Base-by-base conservation (phyloP, 2,888 invertebrate genomes). In the Hetaerina titia region DNA sequence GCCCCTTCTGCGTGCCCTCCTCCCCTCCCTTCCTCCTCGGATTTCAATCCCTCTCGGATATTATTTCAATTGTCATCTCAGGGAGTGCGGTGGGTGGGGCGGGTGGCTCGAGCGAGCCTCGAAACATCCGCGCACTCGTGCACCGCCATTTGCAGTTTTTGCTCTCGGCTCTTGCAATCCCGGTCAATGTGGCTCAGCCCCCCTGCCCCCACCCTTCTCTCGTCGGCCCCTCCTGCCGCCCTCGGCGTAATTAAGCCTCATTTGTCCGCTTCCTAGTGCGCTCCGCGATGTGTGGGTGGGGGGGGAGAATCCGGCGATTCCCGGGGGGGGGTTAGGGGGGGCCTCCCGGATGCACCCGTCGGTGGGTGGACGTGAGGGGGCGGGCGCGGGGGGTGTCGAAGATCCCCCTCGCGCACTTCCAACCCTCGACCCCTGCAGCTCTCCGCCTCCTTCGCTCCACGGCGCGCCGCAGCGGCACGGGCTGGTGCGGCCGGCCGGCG, bases 21-120 rank as follows among this genome's bases (percentile, higher is more conserved):
- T 45, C 9, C 22, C 17, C 56, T 56, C 90, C 11, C 15, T 60
- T 11, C n/a, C 7, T n/a, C n/a, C n/a, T 13, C 25, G 22, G n/a
- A n/a, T 60, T 90, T 90, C 58, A n/a, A n/a, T n/a, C 25, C 56
- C 88, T 89, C n/a, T 17, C 58, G 56, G 57, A 89, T 89, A 89
- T 56, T 58, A 58, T 58, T n/a, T 56, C 56, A 4, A 56, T 58
- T 58, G 89, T 58, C n/a, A 56, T 56, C 89, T 57, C 58, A 5
- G 56, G 22, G 58, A n/a, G 58, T 89, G 56, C 57, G 56, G 56
- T 22, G 89, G 57, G 58, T 56, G n/a, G 45, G 58, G 88, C 88
- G 56, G 56, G 13, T 15, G 87, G 45, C 2, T 11, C 11, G n/a
- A 5, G 22, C 7, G 19, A 9, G 69, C n/a, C 69, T 69, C 69